phyloP scores from a whole-genome alignment of 2,797 vertebrate species.

The Pampus argenteus region DNA sequence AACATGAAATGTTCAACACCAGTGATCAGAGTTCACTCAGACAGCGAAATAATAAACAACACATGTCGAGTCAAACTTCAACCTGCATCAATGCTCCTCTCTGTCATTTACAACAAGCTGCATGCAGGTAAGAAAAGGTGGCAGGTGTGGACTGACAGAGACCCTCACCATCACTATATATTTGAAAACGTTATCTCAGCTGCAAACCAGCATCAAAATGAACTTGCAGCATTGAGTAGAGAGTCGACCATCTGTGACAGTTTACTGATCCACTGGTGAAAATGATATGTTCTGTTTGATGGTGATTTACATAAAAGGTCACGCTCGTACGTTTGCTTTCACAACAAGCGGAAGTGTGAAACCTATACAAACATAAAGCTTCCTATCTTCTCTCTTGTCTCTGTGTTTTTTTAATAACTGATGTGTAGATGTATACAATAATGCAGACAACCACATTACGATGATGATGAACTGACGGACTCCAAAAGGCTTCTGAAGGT shows the following conservation, averaged over 20 bases:
- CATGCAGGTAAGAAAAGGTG: background rate
- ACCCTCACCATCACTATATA: too few species aligned
- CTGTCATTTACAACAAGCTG: background rate
- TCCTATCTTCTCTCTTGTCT: background rate
- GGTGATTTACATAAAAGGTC: slow-evolving; percentile 37
- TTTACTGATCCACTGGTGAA: slow-evolving; percentile 3
- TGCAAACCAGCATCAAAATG: background rate
- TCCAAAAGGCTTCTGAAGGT: slow-evolving; percentile 54
- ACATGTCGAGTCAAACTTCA: background rate
- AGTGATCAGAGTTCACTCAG: slow-evolving; percentile 4
- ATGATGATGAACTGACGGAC: slow-evolving; percentile 2
- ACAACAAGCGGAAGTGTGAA: slow-evolving; percentile 19
- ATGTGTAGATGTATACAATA: background rate
- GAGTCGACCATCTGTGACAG: background rate
- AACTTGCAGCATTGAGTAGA: slow-evolving; percentile 3
- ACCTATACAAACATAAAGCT: background rate
- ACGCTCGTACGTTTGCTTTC: slow-evolving; percentile 31
- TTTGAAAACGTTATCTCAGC: background rate
- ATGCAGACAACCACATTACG: background rate
- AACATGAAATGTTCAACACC: slow-evolving; percentile 4
- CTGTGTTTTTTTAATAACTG: background rate
- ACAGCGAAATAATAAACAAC: background rate
- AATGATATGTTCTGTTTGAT: slow-evolving; percentile 16
- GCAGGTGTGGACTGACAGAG: background rate
- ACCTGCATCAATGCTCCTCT: background rate